phyloP scores from a whole-genome alignment of 2,797 vertebrate species.

The Cynopterus sphinx region DNA sequence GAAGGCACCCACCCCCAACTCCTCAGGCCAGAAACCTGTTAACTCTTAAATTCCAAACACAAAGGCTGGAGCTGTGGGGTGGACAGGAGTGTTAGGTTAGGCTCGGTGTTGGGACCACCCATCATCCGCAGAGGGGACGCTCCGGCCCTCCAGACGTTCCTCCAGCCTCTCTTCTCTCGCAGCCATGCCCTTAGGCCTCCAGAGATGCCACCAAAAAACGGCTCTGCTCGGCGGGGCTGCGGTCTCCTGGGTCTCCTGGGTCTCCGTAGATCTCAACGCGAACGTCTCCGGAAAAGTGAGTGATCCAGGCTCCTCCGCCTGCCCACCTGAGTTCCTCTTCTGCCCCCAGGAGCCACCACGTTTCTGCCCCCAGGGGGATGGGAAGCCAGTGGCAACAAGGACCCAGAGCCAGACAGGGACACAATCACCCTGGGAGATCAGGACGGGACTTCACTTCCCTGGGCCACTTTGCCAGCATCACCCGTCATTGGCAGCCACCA shows the following conservation, averaged over 20 bases:
- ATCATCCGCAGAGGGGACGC: background rate
- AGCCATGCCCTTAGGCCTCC: background rate
- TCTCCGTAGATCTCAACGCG: conserved; percentile 16
- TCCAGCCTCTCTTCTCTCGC: conserved; percentile 3
- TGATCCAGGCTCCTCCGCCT: conserved; percentile 18
- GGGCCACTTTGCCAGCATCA: conserved; percentile 79
- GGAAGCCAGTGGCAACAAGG: conserved; percentile 47
- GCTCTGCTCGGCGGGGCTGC: conserved; percentile 41
- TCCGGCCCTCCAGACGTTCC: background rate
- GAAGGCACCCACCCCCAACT: background rate
- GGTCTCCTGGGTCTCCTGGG: conserved; percentile 52
- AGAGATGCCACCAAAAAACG: background rate
- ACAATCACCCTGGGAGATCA: background rate
- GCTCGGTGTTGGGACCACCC: background rate
- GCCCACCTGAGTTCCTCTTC: conserved; percentile 21
- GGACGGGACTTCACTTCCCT: background rate
- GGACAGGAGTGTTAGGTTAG: conserved; percentile 15
- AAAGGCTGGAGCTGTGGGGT: background rate
- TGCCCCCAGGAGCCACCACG: background rate
- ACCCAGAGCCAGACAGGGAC: conserved; percentile 29
- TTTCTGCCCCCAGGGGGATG: conserved; percentile 39
- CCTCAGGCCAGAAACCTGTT: conserved; percentile 8
- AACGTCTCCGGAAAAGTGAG: conserved; percentile 22
- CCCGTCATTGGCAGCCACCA: conserved; percentile 96
- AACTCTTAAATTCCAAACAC: conserved; percentile 22